Evolutionary conservation across 2,113 vertebrate species (phyloP).

Genomic region (Apodemus speciosus): DNA sequence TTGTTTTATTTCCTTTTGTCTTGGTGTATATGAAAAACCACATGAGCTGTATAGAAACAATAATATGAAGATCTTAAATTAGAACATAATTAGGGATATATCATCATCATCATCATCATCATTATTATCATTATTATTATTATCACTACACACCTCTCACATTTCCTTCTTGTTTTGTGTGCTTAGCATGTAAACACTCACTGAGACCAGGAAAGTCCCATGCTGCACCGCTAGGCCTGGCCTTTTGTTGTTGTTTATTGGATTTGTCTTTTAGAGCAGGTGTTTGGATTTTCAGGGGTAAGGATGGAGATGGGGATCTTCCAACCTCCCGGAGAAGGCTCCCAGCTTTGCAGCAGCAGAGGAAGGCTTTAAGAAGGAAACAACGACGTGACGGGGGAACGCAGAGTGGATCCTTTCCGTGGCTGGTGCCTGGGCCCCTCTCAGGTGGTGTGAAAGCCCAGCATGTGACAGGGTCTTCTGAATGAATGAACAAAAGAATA

Average conservation of each 20-base stretch:
- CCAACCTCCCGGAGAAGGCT: background rate
- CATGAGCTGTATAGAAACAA: background rate
- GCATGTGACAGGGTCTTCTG: background rate
- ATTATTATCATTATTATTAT: background rate
- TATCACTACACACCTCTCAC: background rate
- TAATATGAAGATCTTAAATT: slow-evolving; percentile 4
- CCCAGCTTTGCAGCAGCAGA: background rate
- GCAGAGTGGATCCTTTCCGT: background rate
- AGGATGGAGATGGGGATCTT: background rate
- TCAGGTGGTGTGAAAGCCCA: background rate
- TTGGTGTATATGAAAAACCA: background rate
- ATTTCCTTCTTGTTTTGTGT: background rate
- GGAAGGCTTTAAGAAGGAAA: background rate
- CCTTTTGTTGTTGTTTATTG: background rate
- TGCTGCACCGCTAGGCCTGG: background rate
- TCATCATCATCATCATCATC: no score
- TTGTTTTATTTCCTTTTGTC: background rate
- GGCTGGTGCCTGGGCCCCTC: background rate
- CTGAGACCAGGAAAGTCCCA: background rate
- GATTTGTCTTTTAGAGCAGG: background rate
- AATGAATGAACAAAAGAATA: background rate
- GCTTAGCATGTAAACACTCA: slow-evolving; percentile 23
- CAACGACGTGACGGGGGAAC: background rate
- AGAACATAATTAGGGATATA: background rate
- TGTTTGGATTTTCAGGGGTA: background rate